Conservation (phyloP, 64 coral and sea anemone species). For the Exaiptasia diaphana region DNA sequence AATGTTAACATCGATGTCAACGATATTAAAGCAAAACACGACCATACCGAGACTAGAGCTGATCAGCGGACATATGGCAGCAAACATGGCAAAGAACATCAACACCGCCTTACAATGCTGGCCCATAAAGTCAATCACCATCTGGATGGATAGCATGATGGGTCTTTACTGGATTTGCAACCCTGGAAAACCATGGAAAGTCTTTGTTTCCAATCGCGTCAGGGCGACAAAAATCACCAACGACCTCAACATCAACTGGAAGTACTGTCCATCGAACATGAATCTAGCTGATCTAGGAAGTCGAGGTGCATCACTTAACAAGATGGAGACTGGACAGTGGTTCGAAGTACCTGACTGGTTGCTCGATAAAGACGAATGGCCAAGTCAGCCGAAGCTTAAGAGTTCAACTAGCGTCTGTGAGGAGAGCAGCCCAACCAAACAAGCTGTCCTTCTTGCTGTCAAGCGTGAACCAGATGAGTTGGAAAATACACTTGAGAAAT, state of each 20-base stretch:
- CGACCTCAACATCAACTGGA: conserved; percentile 3
- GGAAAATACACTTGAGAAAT: not conserved
- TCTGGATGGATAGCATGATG: conserved; percentile 19
- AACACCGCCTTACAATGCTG: conserved; percentile 20
- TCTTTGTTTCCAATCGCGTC: not conserved
- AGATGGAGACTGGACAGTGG: conserved; percentile 51
- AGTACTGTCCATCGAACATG: conserved; percentile 29
- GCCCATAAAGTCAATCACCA: too few relatives aligned
- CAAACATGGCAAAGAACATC: conserved; percentile 54
- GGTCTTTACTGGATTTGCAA: conserved; percentile 16
- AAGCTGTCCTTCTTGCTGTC: not conserved
- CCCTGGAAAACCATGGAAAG: conserved; percentile 10
- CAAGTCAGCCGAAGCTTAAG: conserved; percentile 48
- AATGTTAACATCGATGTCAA: too few relatives aligned
- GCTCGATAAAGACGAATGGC: conserved; percentile 48
- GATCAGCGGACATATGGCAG: conserved; percentile 68
- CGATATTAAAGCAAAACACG: too few relatives aligned
- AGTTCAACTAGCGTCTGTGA: not conserved
- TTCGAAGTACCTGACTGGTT: conserved; percentile 69
- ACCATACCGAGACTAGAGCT: too few relatives aligned
- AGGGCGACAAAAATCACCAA: not conserved
- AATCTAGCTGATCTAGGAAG: conserved; percentile 69
- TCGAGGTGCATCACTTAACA: conserved; percentile 34
- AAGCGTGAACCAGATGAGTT: not conserved
- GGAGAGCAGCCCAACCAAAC: not conserved